phyloP scores from a whole-genome alignment of 2,888 invertebrate genomes.

The Hermaeophaga mercurialis region DNA sequence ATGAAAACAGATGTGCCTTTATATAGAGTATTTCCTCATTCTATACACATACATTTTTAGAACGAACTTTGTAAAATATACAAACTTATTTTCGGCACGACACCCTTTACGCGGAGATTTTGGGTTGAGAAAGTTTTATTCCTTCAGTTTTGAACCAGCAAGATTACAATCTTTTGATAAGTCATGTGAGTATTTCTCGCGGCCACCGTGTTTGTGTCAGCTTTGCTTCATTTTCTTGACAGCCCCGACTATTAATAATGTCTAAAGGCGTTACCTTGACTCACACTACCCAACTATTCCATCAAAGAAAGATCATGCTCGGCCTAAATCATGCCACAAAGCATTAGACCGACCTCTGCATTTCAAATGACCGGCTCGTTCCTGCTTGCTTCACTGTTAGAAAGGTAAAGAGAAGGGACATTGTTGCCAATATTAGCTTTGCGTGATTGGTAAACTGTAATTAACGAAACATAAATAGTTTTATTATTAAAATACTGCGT shows the following conservation, averaged over 20 bases:
- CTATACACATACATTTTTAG: too few species aligned
- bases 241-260: slow-evolving; percentile 38
- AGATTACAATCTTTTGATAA: slow-evolving; percentile 28
- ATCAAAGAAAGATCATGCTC: slow-evolving; percentile 32
- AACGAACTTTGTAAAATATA: neutral
- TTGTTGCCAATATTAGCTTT: too few species aligned
- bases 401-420: neutral
- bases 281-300: slow-evolving; percentile 28
- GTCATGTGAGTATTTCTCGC: slow-evolving; percentile 30
- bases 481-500: too few species aligned
- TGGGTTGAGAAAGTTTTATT: slow-evolving; percentile 11
- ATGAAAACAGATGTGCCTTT: too few species aligned
- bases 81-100: too few species aligned
- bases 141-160: neutral
- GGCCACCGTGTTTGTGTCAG: slow-evolving; percentile 29
- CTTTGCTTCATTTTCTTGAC: slow-evolving; percentile 33
- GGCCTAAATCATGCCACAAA: slow-evolving; percentile 34
- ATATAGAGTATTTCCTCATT: too few species aligned
- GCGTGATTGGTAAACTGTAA: too few species aligned
- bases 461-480: too few species aligned
- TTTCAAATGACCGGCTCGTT: slow-evolving; percentile 5
- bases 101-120: neutral
- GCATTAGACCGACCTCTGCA: slow-evolving; percentile 25
- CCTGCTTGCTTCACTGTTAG: neutral
- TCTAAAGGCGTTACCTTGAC: slow-evolving; percentile 35